A percentile compares a stretch with the other conserved stretches of the same genome.
These are phyloP conservation scores for Canis aureus DNA, from an alignment of 2,113 vertebrate genomes.

Conservation along the genomic window DNA sequence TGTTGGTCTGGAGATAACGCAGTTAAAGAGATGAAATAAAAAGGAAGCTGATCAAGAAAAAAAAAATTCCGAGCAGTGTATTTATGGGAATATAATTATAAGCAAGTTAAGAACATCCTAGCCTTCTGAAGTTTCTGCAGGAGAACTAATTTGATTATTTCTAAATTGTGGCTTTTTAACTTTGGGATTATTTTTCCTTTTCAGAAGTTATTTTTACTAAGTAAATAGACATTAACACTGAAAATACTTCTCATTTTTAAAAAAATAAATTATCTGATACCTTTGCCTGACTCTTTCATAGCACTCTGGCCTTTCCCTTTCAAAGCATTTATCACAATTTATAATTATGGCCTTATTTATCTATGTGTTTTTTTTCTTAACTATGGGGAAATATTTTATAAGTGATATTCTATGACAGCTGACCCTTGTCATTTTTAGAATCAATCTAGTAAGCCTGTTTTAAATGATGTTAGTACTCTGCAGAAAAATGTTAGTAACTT, in stretches of 20 bases:
- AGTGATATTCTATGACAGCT: background rate
- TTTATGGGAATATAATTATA: background rate
- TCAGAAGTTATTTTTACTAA: background rate
- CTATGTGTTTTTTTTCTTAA: background rate
- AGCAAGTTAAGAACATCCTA: background rate
- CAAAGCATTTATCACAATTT: conserved; percentile 22
- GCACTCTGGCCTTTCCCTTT: background rate
- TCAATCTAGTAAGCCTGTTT: background rate
- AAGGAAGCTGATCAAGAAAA: background rate
- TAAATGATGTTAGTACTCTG: background rate
- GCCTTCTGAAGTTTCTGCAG: background rate
- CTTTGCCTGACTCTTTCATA: background rate
- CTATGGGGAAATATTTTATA: background rate
- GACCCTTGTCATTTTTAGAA: background rate
- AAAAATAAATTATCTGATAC: background rate
- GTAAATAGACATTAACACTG: background rate
- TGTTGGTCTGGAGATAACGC: too few relatives aligned
- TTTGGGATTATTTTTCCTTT: background rate
- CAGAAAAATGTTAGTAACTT: background rate
- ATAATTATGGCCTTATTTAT: background rate
- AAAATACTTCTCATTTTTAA: background rate
- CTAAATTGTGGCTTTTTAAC: background rate
- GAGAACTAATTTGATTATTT: background rate
- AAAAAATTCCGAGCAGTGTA: background rate
- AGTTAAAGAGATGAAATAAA: background rate